A percentile compares a stretch with the other conserved stretches of the same genome.
These are phyloP conservation scores for Pipra filicauda DNA, from an alignment of 2,113 vertebrate species.

Conservation along the genomic window DNA sequence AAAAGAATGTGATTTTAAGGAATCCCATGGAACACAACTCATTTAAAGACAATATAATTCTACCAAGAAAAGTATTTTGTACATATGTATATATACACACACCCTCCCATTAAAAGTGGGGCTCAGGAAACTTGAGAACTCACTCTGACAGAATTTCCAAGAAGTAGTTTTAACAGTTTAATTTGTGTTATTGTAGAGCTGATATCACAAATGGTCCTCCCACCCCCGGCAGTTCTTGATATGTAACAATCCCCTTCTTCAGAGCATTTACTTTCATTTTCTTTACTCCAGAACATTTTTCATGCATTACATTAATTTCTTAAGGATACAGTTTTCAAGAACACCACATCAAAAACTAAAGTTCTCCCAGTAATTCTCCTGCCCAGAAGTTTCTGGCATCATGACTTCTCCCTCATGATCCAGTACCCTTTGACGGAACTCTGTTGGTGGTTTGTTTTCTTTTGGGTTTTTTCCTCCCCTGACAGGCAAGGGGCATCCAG, in stretches of 20 bases:
- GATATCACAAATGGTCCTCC: neutral
- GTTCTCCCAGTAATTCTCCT: neutral
- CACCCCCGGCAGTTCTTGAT: neutral
- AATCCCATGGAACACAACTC: neutral
- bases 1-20: neutral
- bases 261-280: neutral
- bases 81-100: neutral
- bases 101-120: neutral
- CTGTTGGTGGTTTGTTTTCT: fast-evolving
- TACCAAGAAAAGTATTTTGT: neutral
- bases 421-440: neutral
- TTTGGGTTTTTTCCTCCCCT: neutral
- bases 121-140: neutral
- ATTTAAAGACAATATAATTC: neutral
- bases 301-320: neutral
- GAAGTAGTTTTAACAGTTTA: neutral
- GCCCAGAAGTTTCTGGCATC: neutral
- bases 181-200: neutral
- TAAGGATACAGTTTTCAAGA: neutral
- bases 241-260: neutral
- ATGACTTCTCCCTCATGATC: neutral
- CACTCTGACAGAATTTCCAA: neutral
- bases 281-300: neutral
- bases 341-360: neutral
- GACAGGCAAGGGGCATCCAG: neutral